Conservation (phyloP, 2,888 invertebrate genomes). For the Drosophila birchii region DNA sequence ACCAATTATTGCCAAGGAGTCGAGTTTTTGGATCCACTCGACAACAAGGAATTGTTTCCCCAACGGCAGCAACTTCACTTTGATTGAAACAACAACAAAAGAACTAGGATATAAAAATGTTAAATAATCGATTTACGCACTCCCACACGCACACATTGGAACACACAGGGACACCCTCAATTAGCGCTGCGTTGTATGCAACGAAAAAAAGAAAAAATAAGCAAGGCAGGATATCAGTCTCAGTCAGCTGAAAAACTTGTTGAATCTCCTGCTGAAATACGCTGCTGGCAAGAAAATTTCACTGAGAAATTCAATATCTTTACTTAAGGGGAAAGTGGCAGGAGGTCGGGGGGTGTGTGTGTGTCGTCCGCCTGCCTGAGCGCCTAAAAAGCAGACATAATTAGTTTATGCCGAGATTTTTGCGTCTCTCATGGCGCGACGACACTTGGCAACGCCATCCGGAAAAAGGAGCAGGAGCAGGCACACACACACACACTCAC, state of each 20-base stretch:
- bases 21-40: slow-evolving; percentile 2
- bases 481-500: neutral
- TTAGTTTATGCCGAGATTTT: slow-evolving; percentile 71
- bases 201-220: slow-evolving; percentile 1
- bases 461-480: slow-evolving; percentile 10
- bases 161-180: slow-evolving; percentile 12
- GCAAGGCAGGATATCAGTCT: slow-evolving; percentile 4
- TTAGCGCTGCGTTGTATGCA: slow-evolving; percentile 41
- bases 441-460: slow-evolving; percentile 46
- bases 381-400: slow-evolving; percentile 70
- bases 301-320: slow-evolving; percentile 66
- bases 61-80: slow-evolving; percentile 5
- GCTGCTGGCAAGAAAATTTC: slow-evolving; percentile 35
- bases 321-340: neutral
- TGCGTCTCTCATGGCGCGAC: slow-evolving; percentile 51
- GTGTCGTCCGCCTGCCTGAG: slow-evolving; percentile 56
- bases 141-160: neutral
- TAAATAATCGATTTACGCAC: slow-evolving; percentile 32
- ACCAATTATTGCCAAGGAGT: slow-evolving; percentile 25
- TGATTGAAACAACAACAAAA: slow-evolving; percentile 5
- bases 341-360: slow-evolving; percentile 2
- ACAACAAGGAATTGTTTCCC: neutral
- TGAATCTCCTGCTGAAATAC: slow-evolving; percentile 50
- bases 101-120: slow-evolving; percentile 15
- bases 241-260: slow-evolving; percentile 54